Percentiles rank a stretch among this genome's conserved stretches.
Evolutionary conservation across 2,113 vertebrate species (phyloP).

Genomic region (Mormyrus lacerda): DNA sequence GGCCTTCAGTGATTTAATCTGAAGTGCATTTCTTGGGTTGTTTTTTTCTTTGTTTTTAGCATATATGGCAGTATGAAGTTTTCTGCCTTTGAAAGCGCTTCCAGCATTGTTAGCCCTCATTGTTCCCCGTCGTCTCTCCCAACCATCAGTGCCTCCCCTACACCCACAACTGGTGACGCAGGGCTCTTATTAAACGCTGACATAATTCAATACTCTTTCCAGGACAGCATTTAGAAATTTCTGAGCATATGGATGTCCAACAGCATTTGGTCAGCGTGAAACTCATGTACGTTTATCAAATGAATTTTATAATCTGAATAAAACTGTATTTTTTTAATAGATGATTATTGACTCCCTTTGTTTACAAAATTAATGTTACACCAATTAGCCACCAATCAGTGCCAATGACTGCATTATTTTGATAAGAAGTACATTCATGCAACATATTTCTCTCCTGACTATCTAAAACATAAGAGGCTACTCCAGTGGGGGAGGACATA

Average conservation of each 20-base stretch:
- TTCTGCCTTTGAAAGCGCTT: neutral
- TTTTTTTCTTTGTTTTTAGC: neutral
- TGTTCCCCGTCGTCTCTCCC: neutral
- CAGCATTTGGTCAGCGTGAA: neutral
- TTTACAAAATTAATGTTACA: neutral
- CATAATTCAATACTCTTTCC: neutral
- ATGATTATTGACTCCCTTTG: neutral
- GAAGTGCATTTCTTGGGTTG: neutral
- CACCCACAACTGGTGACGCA: neutral
- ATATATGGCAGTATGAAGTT: neutral
- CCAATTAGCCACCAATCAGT: neutral
- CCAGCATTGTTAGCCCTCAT: slow-evolving; percentile 4
- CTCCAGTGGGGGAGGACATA: neutral
- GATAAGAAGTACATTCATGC: neutral
- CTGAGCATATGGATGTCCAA: neutral
- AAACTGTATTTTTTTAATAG: neutral
- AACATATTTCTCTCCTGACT: neutral
- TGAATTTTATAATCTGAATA: neutral
- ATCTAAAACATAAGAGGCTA: neutral
- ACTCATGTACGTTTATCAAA: neutral
- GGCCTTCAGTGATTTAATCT: slow-evolving; percentile 8
- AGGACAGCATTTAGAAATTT: no score
- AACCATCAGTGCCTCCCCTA: neutral
- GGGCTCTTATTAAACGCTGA: slow-evolving; percentile 1
- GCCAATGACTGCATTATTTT: neutral